Evolutionary conservation across 1,140 invertebrate species (phyloP).

Genomic region (Dreissena rostriformis): DNA sequence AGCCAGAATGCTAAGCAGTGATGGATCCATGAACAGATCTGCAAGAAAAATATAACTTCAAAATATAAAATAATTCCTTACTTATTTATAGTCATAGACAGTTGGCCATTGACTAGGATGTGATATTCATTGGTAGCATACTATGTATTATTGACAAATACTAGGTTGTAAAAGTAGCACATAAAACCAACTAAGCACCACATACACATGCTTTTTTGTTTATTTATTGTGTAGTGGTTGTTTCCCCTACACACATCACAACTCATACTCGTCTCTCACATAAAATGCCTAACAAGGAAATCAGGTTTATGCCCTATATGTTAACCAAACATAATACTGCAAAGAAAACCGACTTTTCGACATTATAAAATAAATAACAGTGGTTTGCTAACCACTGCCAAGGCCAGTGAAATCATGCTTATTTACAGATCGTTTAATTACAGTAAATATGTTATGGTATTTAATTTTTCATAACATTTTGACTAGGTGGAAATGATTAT

Average conservation of each 20-base stretch:
- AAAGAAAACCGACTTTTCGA: no score
- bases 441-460: background rate
- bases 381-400: no score
- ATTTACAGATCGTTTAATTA: background rate
- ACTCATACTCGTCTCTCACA: background rate
- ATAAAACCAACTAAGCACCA: background rate
- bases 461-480: background rate
- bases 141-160: background rate
- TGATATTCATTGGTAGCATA: background rate
- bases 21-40: conserved; percentile 69
- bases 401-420: background rate
- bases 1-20: conserved; percentile 66
- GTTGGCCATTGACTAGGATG: background rate
- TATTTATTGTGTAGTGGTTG: no score
- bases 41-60: conserved; percentile 24
- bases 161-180: background rate
- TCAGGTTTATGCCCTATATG: no score
- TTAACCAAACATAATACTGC: no score
- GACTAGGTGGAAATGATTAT: background rate
- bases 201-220: background rate
- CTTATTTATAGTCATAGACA: conserved; percentile 43
- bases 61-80: conserved; percentile 11
- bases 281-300: no score
- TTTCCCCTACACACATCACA: no score
- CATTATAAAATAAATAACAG: no score